A percentile compares a stretch with the other conserved stretches of the same genome.
These are phyloP conservation scores for Clytia hemisphaerica DNA, from an alignment of 30 jellyfish, hydroid and myxozoan species.

Conservation along the genomic window DNA sequence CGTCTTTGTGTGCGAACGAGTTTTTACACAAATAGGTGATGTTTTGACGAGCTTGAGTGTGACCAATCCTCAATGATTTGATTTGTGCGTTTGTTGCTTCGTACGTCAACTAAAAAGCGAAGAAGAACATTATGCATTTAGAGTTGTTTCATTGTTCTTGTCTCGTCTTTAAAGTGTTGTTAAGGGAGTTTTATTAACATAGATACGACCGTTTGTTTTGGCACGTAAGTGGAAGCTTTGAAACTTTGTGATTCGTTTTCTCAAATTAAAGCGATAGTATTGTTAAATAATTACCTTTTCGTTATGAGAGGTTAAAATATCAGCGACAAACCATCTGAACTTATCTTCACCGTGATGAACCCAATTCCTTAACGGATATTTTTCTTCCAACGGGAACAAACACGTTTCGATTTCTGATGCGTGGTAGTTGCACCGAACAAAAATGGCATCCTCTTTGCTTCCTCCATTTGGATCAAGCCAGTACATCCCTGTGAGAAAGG, in stretches of 20 bases:
- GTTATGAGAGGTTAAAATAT: constrained; percentile 29
- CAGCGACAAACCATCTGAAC: constrained; percentile 56
- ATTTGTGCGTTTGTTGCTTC: constrained; percentile 63
- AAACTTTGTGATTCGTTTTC: too few species aligned
- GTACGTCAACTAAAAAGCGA: constrained; percentile 44
- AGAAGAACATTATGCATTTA: too few species aligned
- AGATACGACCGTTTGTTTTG: too few species aligned
- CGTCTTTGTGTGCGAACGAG: constrained; percentile 63
- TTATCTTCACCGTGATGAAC: constrained; percentile 43
- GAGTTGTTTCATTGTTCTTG: too few species aligned
- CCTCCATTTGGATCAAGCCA: constrained; percentile 87
- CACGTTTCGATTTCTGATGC: neutral
- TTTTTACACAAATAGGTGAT: constrained; percentile 67
- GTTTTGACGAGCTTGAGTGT: constrained; percentile 71
- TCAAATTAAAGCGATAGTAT: neutral
- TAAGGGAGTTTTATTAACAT: too few species aligned
- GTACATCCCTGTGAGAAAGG: constrained; percentile 43
- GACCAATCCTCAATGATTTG: constrained; percentile 49
- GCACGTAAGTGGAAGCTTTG: too few species aligned
- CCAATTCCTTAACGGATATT: constrained; percentile 46
- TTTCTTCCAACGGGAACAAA: neutral
- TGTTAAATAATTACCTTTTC: constrained; percentile 24
- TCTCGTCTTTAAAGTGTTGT: too few species aligned
- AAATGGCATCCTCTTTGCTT: constrained; percentile 41
- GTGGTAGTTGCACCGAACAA: constrained; percentile 48